phyloP scores from a whole-genome alignment of 2,797 vertebrate genomes.

The Forpus xanthops region DNA sequence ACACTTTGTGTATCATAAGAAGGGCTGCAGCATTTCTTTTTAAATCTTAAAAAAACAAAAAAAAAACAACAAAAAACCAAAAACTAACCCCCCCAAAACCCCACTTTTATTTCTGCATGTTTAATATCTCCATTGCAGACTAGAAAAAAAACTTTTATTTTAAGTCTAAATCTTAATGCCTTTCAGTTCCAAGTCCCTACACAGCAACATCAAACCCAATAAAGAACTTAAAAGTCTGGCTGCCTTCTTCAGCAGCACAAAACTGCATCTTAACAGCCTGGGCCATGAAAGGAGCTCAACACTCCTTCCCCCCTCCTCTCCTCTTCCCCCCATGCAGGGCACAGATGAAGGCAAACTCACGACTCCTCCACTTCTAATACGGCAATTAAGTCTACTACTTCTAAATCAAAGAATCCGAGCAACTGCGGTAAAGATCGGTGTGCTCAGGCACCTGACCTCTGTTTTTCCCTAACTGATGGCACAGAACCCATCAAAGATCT shows the following conservation, averaged over 20 bases:
- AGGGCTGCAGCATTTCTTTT: not conserved
- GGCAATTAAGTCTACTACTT: not conserved
- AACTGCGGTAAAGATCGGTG: not conserved
- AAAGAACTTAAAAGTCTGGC: not conserved
- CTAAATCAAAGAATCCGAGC: not conserved
- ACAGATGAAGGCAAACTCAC: not conserved
- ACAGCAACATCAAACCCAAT: not conserved
- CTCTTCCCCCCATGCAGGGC: fast-evolving
- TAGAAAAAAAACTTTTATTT: not conserved
- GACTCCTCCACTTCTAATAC: not conserved
- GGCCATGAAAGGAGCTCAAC: not conserved
- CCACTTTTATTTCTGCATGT: not conserved
- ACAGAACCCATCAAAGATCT: not conserved
- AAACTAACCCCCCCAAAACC: fast-evolving
- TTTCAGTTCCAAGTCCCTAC: not conserved
- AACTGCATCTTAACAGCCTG: not conserved
- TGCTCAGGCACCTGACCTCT: not conserved
- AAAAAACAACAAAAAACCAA: not conserved
- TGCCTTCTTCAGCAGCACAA: not conserved
- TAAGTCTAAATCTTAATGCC: not conserved
- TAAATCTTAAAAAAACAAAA: not conserved
- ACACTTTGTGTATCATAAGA: not conserved
- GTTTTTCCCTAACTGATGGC: not conserved
- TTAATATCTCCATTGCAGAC: not conserved
- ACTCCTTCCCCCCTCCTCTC: too few relatives aligned